Base-by-base conservation (phyloP, 2,888 invertebrate species). In the Margaritifera margaritifera region DNA sequence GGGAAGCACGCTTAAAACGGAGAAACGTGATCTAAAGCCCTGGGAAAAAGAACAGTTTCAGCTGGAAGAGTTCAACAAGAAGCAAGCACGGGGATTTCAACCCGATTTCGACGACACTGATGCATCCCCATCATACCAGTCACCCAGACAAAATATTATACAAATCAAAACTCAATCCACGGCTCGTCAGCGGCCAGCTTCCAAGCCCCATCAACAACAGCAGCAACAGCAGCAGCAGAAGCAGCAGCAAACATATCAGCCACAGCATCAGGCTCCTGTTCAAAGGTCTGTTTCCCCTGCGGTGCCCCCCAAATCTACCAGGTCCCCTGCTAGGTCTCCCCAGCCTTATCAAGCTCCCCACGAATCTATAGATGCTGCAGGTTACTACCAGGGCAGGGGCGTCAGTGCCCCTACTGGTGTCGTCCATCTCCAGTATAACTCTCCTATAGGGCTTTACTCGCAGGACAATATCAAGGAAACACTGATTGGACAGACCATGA, bases 381-480 rank as follows among this genome's bases (percentile, higher is more conserved):
- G 71, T 62, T 63, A 42, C 42, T 11, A 64, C 50, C 67, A 62
- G 31, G 53, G 59, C 6, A 74, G 62, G 24, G 75, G 72, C 22
- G 59, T 52, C 25, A 61, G 51, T n/a, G 75, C 72, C 22, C 78
- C 75, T 25, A 78, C 89, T 24, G 80, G 81, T 55, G 81, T 87
- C 66, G 85, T 85, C 42, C 89, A 89, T 75, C 80, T 88, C 67
- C 89, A 89, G 83, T 89, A 89, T 80, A 89, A 89, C 82, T 86
- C 87, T 50, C 89, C 89, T 19, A 82, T 89, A 71, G 85, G 84
- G 4, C 78, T 89, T 72, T 89, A 89, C 81, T 88, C 88, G 24
- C 79, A 79, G 54, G 80, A 79, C 64, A 89, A 89, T 79, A 84
- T 88, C 20, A 68, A 80, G 73, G 86, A 87, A 72, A 83, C 86